Conservation (phyloP, 2,888 invertebrate genomes). For the Sarcophaga caerulescens region DNA sequence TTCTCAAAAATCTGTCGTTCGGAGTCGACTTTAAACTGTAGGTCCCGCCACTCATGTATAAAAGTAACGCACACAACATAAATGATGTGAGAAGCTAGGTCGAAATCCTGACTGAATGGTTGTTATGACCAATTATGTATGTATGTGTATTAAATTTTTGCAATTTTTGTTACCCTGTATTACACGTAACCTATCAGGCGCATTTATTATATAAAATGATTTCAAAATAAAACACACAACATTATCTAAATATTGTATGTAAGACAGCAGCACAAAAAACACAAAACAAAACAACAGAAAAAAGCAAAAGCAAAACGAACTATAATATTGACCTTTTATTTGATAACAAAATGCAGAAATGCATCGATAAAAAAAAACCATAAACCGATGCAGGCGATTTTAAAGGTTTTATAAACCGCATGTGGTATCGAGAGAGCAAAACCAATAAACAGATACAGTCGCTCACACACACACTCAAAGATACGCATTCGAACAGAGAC, state of each 20-base stretch:
- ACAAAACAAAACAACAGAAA: background rate
- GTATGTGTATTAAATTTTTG: too few species aligned
- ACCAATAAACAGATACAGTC: conserved; percentile 56
- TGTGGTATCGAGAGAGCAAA: conserved; percentile 56
- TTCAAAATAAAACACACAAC: too few species aligned
- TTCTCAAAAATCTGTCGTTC: too few species aligned
- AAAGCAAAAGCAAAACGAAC: background rate
- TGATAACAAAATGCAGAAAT: conserved; percentile 64
- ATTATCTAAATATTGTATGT: too few species aligned
- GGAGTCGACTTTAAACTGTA: too few species aligned
- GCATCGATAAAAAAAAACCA: conserved; percentile 67
- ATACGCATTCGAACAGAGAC: background rate
- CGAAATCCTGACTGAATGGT: too few species aligned
- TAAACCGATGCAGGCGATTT: conserved; percentile 68
- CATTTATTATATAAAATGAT: background rate
- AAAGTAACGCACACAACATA: too few species aligned
- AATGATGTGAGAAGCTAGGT: too few species aligned
- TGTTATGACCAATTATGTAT: too few species aligned
- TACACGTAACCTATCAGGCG: background rate
- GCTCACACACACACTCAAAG: background rate
- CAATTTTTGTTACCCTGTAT: background rate
- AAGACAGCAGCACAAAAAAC: conserved; percentile 6
- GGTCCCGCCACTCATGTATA: too few species aligned
- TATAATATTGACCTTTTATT: conserved; percentile 62
- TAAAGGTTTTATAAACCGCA: conserved; percentile 64